These are phyloP conservation scores for Trachurus trachurus DNA, from an alignment of 2,797 vertebrate genomes.

Conservation along the genomic window DNA sequence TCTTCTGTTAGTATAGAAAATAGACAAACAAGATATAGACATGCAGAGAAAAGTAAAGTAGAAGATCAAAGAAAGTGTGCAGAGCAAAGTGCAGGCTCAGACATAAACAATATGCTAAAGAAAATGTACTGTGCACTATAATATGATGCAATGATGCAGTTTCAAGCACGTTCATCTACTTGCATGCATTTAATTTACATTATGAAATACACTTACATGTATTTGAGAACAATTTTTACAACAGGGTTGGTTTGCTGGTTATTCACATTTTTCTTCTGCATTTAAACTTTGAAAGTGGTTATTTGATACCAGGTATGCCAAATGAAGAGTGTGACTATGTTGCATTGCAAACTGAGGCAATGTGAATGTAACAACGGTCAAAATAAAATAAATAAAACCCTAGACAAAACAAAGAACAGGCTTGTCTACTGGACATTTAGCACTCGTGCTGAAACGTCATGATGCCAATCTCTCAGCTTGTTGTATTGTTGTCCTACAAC, in stretches of 20 bases:
- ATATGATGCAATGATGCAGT: constrained; percentile 14
- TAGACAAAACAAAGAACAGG: constrained; percentile 5
- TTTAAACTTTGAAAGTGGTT: background rate
- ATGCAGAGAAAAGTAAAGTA: constrained; percentile 22
- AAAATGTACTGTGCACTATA: constrained; percentile 12
- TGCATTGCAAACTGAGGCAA: background rate
- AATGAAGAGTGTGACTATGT: constrained; percentile 2
- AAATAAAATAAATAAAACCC: constrained; percentile 48
- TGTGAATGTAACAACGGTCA: constrained; percentile 1
- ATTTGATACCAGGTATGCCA: background rate
- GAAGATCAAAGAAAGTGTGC: constrained; percentile 25
- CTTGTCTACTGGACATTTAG: constrained; percentile 92
- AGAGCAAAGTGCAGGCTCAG: constrained; percentile 28
- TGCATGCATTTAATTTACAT: constrained; percentile 41
- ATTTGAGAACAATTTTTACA: constrained; percentile 10
- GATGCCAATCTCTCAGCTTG: constrained; percentile 99
- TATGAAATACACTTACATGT: constrained; percentile 16
- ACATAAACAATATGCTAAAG: constrained; percentile 14
- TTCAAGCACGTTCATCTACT: constrained; percentile 6
- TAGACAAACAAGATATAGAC: constrained; percentile 21
- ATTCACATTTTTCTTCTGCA: background rate
- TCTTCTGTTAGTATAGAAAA: constrained; percentile 60
- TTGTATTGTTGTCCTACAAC: constrained; percentile 94
- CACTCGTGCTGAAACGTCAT: constrained; percentile 93
- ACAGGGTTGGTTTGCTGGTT: background rate